These are phyloP conservation scores for Stenotaenia linearis DNA, from an alignment of 2,888 invertebrate genomes.

Conservation along the genomic window DNA sequence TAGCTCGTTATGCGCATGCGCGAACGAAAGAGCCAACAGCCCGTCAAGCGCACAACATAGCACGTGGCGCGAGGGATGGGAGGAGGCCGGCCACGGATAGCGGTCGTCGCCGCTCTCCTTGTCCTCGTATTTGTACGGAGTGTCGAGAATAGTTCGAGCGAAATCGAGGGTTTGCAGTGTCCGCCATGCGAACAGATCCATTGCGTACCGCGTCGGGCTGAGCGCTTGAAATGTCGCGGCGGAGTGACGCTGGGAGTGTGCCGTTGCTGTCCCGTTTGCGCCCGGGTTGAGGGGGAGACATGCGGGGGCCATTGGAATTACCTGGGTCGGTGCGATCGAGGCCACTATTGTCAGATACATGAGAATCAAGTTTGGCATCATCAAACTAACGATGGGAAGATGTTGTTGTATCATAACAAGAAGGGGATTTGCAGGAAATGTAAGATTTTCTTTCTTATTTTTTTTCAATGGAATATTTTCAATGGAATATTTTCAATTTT, in stretches of 20 bases:
- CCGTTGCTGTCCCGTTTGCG: conserved; percentile 47
- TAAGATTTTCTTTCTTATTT: background rate
- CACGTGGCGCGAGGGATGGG: conserved; percentile 15
- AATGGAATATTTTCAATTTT: too few relatives aligned
- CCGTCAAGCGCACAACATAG: background rate
- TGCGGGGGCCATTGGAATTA: conserved; percentile 46
- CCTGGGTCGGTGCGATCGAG: conserved; percentile 46
- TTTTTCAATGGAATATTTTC: background rate
- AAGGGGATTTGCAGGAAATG: conserved; percentile 37
- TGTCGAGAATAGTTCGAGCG: background rate
- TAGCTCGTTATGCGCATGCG: background rate
- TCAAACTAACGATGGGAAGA: conserved; percentile 30
- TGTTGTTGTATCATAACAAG: conserved; percentile 30
- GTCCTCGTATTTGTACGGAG: background rate
- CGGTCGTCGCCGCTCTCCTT: background rate
- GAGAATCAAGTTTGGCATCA: conserved; percentile 29
- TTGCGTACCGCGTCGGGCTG: conserved; percentile 42
- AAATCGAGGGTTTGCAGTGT: conserved; percentile 41
- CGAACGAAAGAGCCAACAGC: background rate
- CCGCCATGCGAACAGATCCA: conserved; percentile 47
- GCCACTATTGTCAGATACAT: conserved; percentile 41
- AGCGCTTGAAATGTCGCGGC: conserved; percentile 43
- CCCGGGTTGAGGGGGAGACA: conserved; percentile 43
- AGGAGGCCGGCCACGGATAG: conserved; percentile 11
- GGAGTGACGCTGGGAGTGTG: conserved; percentile 46